Percentiles rank a stretch among this genome's conserved stretches.
phyloP scores from a whole-genome alignment of 2,797 vertebrate genomes.

The Tapirus indicus region DNA sequence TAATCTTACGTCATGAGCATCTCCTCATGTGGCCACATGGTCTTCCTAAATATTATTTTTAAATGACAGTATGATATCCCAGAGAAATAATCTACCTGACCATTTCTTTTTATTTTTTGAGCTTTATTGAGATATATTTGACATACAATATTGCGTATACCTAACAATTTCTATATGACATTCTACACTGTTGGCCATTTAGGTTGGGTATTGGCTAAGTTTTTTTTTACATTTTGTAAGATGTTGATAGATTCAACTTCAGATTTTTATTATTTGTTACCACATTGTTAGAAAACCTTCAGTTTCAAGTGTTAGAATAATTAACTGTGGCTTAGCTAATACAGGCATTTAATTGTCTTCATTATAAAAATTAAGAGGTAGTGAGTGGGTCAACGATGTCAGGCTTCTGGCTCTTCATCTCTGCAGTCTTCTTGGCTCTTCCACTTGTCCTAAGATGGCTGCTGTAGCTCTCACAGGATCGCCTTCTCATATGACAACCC shows the following conservation, averaged over 20 bases:
- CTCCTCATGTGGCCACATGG: background rate
- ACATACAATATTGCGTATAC: background rate
- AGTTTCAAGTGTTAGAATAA: slow-evolving; percentile 8
- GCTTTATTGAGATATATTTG: background rate
- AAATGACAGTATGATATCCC: background rate
- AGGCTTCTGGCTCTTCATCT: background rate
- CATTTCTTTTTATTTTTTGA: background rate
- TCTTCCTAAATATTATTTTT: slow-evolving; percentile 20
- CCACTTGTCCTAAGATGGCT: background rate
- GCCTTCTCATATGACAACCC: background rate
- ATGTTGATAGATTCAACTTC: background rate
- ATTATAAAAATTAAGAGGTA: background rate
- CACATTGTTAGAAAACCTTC: background rate
- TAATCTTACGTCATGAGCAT: background rate
- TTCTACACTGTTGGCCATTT: slow-evolving; percentile 1
- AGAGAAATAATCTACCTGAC: background rate
- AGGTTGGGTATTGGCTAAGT: background rate
- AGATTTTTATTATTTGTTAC: slow-evolving; percentile 32
- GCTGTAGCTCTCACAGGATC: background rate
- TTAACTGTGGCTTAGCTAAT: slow-evolving; percentile 14
- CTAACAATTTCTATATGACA: background rate
- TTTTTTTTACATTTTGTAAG: slow-evolving; percentile 37
- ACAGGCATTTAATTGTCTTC: background rate
- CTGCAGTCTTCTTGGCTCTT: background rate
- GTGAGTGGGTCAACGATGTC: background rate